These are phyloP conservation scores for Bhutanitis thaidina DNA, from an alignment of 2,888 invertebrate species.

Conservation along the genomic window DNA sequence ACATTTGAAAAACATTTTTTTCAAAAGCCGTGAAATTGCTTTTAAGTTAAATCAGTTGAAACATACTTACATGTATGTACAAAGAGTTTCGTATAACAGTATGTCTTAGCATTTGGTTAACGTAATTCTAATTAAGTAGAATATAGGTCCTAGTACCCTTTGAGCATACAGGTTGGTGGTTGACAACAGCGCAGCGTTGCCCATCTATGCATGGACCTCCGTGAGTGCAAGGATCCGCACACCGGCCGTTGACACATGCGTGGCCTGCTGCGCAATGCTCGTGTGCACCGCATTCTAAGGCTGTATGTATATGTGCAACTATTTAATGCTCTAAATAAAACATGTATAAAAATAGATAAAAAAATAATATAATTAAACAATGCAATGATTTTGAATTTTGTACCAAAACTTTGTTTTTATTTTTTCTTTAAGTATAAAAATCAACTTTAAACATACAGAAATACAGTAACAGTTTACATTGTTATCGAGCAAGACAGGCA, in stretches of 20 bases:
- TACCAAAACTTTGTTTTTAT: too few relatives aligned
- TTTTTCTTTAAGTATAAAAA: too few relatives aligned
- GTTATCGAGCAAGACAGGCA: too few relatives aligned
- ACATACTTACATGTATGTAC: too few relatives aligned
- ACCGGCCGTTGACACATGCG: conserved; percentile 88
- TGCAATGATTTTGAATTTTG: neutral
- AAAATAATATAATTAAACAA: neutral
- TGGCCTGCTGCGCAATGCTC: conserved; percentile 88
- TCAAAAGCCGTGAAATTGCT: too few relatives aligned
- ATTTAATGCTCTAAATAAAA: conserved; percentile 8
- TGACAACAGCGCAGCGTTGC: conserved; percentile 90
- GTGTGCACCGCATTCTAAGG: conserved; percentile 88
- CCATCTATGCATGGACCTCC: conserved; percentile 85
- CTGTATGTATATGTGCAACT: conserved; percentile 75
- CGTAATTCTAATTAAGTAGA: neutral
- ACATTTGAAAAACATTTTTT: too few relatives aligned
- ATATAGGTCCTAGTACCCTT: conserved; percentile 76
- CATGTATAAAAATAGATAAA: neutral
- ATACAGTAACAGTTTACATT: too few relatives aligned
- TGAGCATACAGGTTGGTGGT: conserved; percentile 91
- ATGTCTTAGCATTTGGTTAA: too few relatives aligned
- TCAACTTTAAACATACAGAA: too few relatives aligned
- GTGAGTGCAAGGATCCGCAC: conserved; percentile 89
- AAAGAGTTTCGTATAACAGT: too few relatives aligned
- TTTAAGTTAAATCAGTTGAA: too few relatives aligned